Percentiles rank a stretch among this genome's conserved stretches.
Evolutionary conservation across 35 echinoderm and acorn worm species (phyloP).

Genomic region (Apostichopus californicus): DNA sequence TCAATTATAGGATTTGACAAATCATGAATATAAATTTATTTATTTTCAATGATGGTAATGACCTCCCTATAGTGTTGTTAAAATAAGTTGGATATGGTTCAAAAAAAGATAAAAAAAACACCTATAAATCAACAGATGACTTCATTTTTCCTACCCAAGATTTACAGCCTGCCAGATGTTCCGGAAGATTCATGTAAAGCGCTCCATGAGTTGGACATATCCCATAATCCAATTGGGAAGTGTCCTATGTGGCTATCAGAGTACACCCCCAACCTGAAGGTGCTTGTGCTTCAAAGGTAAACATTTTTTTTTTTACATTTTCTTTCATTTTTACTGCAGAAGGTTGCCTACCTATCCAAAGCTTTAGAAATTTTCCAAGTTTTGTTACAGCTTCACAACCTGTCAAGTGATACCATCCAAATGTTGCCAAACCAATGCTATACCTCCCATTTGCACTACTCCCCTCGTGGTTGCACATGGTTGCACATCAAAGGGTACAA

Average conservation of each 20-base stretch:
- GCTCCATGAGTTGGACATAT: slow-evolving; percentile 79
- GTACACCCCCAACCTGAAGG: slow-evolving; percentile 70
- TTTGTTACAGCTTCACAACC: no score
- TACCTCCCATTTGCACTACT: no score
- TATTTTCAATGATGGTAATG: no score
- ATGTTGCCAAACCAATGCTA: no score
- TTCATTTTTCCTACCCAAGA: slow-evolving; percentile 27
- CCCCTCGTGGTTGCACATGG: no score
- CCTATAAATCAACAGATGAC: no score
- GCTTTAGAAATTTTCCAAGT: no score
- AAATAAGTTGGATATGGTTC: neutral
- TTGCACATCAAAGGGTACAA: no score
- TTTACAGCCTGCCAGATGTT: slow-evolving; percentile 55
- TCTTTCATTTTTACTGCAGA: neutral
- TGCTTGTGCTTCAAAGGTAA: slow-evolving; percentile 77
- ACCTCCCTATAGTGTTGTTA: neutral
- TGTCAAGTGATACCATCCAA: no score
- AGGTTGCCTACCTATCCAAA: neutral
- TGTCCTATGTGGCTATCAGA: slow-evolving; percentile 80
- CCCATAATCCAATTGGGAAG: slow-evolving; percentile 65
- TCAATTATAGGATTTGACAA: no score
- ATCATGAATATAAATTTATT: no score
- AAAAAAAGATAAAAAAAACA: no score
- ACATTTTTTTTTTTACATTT: neutral
- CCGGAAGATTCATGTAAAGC: slow-evolving; percentile 72